Evolutionary conservation across 2,113 vertebrate genomes (phyloP).

Genomic region (Rhea pennata): DNA sequence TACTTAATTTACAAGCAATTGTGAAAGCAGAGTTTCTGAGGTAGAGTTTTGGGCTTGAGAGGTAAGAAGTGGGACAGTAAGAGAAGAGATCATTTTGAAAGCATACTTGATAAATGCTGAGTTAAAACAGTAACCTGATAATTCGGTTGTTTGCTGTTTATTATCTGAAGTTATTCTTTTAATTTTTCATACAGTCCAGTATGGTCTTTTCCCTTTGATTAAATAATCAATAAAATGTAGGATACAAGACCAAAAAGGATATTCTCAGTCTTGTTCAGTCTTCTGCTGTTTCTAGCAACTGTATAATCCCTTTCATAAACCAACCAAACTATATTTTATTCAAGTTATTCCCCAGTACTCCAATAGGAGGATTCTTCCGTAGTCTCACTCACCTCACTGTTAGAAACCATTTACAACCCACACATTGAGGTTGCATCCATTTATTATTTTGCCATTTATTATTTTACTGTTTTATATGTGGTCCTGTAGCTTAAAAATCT

Average conservation of each 20-base stretch:
- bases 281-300: not conserved
- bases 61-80: not conserved
- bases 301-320: not conserved
- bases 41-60: not conserved
- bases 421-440: not conserved
- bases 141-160: not conserved
- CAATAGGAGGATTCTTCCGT: not conserved
- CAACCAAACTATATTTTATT: not conserved
- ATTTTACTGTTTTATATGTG: not conserved
- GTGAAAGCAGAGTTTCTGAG: not conserved
- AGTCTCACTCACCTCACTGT: not conserved
- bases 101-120: not conserved
- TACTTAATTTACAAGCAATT: not conserved
- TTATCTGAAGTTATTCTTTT: not conserved
- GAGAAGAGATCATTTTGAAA: not conserved
- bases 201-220: not conserved
- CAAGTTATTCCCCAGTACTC: not conserved
- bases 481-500: not conserved
- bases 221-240: not conserved
- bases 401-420: not conserved
- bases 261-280: not conserved
- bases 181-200: not conserved
- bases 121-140: not conserved
- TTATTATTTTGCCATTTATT: not conserved
- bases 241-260: not conserved